phyloP scores from a whole-genome alignment of 2,113 vertebrate genomes.

The Silurus meridionalis region DNA sequence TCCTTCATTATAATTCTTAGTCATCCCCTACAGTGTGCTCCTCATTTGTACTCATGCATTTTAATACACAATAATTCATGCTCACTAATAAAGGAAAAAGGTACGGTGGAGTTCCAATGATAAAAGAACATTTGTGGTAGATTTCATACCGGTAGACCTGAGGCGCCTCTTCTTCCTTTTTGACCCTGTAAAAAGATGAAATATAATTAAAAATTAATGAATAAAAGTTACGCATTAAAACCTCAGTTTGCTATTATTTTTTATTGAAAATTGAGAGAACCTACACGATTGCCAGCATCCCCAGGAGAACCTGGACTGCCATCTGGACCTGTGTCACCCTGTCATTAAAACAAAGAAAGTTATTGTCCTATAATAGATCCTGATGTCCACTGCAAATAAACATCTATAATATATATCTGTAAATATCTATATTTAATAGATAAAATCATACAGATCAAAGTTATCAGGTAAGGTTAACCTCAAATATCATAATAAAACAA shows the following conservation, averaged over 20 bases:
- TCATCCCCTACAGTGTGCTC: not conserved
- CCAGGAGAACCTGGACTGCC: conserved; percentile 56
- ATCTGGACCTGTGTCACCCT: conserved; percentile 66
- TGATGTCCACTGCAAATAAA: not conserved
- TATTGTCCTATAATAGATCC: not conserved
- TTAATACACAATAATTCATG: not conserved
- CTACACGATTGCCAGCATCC: conserved; percentile 62
- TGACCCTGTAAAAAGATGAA: conserved; percentile 58
- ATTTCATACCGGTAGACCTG: conserved; percentile 58
- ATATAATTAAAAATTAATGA: not conserved
- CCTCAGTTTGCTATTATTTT: not conserved
- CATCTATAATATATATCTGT: no score
- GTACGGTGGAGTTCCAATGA: not conserved
- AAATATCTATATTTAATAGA: not conserved
- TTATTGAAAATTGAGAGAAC: not conserved
- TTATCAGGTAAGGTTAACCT: no score
- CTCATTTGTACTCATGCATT: not conserved
- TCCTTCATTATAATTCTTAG: not conserved
- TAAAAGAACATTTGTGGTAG: not conserved
- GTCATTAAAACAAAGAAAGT: not conserved
- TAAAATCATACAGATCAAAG: not conserved
- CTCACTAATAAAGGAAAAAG: not conserved
- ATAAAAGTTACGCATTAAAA: not conserved
- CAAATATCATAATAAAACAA: no score
- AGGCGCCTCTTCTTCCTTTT: conserved; percentile 61